These are phyloP conservation scores for Ethmia dodecea DNA, from an alignment of 2,888 invertebrate species.

Conservation along the genomic window DNA sequence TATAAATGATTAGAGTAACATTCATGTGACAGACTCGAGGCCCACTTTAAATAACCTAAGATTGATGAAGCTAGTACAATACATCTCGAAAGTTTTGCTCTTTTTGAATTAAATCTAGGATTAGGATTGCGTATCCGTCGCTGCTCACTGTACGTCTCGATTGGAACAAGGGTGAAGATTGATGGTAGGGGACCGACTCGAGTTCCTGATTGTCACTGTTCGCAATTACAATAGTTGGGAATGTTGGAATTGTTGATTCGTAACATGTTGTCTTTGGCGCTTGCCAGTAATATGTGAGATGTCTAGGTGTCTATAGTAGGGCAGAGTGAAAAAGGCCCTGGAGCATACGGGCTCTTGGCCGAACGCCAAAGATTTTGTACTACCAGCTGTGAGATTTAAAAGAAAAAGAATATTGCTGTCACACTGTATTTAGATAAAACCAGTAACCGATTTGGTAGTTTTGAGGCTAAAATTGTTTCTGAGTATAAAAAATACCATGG, in stretches of 20 bases:
- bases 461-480: too few relatives aligned
- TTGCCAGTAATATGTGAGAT: not conserved
- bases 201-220: slow-evolving; percentile 5
- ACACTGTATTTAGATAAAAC: too few relatives aligned
- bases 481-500: too few relatives aligned
- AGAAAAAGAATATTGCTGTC: too few relatives aligned
- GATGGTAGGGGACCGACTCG: slow-evolving; percentile 3
- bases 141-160: not conserved
- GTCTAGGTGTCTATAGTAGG: not conserved
- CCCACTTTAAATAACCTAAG: slow-evolving; percentile 30
- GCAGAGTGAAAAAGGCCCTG: not conserved
- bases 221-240: slow-evolving; percentile 1
- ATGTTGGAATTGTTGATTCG: not conserved
- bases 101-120: too few relatives aligned
- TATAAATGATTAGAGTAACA: too few relatives aligned
- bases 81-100: too few relatives aligned
- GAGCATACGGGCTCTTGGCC: not conserved
- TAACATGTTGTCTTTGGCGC: not conserved
- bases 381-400: too few relatives aligned
- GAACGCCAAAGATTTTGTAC: too few relatives aligned
- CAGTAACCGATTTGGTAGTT: too few relatives aligned
- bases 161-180: slow-evolving; percentile 13
- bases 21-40: slow-evolving; percentile 30
- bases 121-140: too few relatives aligned
- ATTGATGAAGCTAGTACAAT: slow-evolving; percentile 8